Evolutionary conservation across 2,888 invertebrate species (phyloP).

Genomic region (Synanthedon tipuliformis): DNA sequence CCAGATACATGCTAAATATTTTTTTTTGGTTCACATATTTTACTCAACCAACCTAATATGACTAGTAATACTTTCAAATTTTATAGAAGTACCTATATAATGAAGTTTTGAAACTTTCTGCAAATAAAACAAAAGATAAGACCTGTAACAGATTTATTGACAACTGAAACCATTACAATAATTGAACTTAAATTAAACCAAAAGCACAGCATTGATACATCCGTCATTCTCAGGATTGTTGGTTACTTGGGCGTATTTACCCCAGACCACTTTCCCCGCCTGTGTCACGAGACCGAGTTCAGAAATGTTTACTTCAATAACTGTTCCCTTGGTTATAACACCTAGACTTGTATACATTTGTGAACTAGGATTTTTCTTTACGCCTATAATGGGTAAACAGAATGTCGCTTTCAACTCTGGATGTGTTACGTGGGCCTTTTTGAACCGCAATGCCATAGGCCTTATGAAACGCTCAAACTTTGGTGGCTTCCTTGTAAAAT

Average conservation of each 20-base stretch:
- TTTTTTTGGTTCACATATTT: too few species aligned
- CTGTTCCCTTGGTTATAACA: slow-evolving; percentile 98
- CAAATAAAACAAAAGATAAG: background rate
- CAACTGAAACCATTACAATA: background rate
- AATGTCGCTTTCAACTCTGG: slow-evolving; percentile 99
- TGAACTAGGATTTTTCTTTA: slow-evolving; percentile 98
- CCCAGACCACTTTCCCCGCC: slow-evolving; percentile 99
- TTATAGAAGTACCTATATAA: too few species aligned
- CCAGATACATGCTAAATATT: too few species aligned
- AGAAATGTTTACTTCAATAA: slow-evolving; percentile 97
- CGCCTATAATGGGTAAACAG: slow-evolving; percentile 95
- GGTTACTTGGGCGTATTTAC: slow-evolving; percentile 99
- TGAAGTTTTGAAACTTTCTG: too few species aligned
- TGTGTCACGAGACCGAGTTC: slow-evolving; percentile 98
- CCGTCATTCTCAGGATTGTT: slow-evolving; percentile 99
- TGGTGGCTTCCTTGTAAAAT: slow-evolving; percentile 98
- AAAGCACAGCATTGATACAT: slow-evolving; percentile 97
- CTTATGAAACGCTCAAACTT: slow-evolving; percentile 98
- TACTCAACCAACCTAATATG: too few species aligned
- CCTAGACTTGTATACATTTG: slow-evolving; percentile 97
- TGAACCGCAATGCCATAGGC: slow-evolving; percentile 96
- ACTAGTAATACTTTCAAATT: too few species aligned
- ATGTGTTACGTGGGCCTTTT: slow-evolving; percentile 99
- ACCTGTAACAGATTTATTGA: slow-evolving; percentile 15
- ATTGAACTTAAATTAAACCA: slow-evolving; percentile 75